These are phyloP conservation scores for Ophonus ardosiacus DNA, from an alignment of 2,888 invertebrate species.

Conservation along the genomic window DNA sequence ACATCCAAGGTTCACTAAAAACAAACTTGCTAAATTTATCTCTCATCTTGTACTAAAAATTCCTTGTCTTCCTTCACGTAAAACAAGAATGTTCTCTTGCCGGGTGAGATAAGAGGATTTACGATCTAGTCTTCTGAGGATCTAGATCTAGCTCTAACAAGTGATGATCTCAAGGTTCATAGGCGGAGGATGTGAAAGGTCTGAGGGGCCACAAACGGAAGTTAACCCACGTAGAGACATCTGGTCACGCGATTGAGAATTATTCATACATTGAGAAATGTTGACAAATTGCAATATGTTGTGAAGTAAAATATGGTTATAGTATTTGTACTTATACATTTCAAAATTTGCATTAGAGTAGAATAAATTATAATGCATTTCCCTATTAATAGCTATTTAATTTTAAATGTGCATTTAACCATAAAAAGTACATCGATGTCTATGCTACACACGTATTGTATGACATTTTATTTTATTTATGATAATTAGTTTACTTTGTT, in stretches of 20 bases:
- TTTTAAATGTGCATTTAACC: no score
- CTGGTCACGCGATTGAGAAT: neutral
- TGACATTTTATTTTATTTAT: no score
- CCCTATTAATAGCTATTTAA: no score
- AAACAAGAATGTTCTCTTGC: constrained; percentile 3
- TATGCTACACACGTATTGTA: no score
- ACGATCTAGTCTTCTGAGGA: neutral
- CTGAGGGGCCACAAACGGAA: constrained; percentile 19
- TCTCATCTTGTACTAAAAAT: constrained; percentile 1
- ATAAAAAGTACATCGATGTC: no score
- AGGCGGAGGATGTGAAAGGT: constrained; percentile 20
- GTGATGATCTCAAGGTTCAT: constrained; percentile 43
- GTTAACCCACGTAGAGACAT: constrained; percentile 8
- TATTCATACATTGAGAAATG: neutral
- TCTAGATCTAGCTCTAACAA: constrained; percentile 49
- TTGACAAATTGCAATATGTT: constrained; percentile 18
- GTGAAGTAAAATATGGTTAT: neutral
- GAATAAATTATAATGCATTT: neutral
- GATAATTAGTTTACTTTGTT: no score
- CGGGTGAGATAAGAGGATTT: constrained; percentile 7
- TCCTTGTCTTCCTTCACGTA: neutral
- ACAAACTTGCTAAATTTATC: constrained; percentile 2
- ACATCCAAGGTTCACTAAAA: neutral
- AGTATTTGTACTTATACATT: neutral
- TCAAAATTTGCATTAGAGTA: neutral